Conservation (phyloP, 2,888 invertebrate genomes). For the Tiliacea citrago region DNA sequence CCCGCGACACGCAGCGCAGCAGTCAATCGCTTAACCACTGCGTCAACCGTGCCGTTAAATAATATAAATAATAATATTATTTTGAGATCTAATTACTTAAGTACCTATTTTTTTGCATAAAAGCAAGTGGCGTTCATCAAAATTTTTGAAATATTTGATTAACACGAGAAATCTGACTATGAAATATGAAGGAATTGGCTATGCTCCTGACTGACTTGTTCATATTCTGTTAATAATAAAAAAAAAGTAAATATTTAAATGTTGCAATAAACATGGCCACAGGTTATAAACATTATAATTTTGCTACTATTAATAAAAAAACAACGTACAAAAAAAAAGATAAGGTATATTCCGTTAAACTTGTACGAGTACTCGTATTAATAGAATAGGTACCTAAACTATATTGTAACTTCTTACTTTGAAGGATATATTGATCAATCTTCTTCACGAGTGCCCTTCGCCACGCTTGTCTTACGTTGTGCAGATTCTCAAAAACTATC, state of each 20-base stretch:
- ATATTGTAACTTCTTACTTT: constrained; percentile 5
- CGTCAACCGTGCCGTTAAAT: no score
- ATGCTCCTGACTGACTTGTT: not conserved
- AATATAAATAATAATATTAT: no score
- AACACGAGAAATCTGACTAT: not conserved
- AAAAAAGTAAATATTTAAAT: not conserved
- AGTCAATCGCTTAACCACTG: no score
- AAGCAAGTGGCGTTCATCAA: not conserved
- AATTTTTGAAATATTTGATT: not conserved
- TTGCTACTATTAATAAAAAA: not conserved
- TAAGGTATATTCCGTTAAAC: not conserved
- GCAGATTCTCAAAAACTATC: constrained; percentile 52
- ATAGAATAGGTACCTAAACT: constrained; percentile 5
- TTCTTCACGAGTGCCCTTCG: constrained; percentile 14
- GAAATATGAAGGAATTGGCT: no score
- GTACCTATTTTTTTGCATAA: not conserved
- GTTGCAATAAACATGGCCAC: not conserved
- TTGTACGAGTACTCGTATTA: constrained; percentile 8
- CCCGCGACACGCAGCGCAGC: no score
- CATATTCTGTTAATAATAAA: not conserved
- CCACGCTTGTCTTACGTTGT: constrained; percentile 38
- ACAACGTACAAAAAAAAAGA: not conserved
- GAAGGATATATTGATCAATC: constrained; percentile 47
- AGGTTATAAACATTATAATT: not conserved
- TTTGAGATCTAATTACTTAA: not conserved